Conservation (phyloP, 2,888 invertebrate genomes). For the Halictus ligatus region DNA sequence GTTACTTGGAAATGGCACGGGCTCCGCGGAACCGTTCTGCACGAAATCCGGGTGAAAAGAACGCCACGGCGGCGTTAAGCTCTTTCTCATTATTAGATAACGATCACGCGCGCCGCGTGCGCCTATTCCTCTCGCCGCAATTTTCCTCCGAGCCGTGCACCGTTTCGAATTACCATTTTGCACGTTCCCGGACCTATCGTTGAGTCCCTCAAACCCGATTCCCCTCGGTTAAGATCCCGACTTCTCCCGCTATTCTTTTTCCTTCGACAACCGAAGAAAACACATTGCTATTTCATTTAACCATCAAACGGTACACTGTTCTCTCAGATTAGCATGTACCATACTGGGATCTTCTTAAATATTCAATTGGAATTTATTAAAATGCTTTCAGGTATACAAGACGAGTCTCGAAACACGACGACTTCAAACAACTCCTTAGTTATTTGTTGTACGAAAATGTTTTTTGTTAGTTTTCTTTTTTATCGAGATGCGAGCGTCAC, state of each 20-base stretch:
- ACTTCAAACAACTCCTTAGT: background rate
- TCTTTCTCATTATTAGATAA: slow-evolving; percentile 46
- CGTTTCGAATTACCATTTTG: slow-evolving; percentile 16
- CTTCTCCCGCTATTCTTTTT: background rate
- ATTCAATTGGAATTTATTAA: background rate
- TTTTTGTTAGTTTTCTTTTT: no score
- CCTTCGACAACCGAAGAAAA: background rate
- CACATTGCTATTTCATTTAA: background rate
- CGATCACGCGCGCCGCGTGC: slow-evolving; percentile 28
- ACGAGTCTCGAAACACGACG: background rate
- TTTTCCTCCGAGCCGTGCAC: background rate
- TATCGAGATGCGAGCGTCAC: no score
- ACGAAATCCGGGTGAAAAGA: slow-evolving; percentile 31
- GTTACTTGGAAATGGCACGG: slow-evolving; percentile 56
- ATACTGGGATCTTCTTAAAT: background rate
- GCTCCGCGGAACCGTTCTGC: slow-evolving; percentile 28
- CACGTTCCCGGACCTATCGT: background rate
- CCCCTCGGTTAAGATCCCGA: background rate
- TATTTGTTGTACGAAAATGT: no score
- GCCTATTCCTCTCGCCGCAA: slow-evolving; percentile 19
- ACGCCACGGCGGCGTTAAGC: slow-evolving; percentile 15
- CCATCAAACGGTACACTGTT: background rate
- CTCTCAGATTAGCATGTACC: background rate
- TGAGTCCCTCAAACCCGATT: slow-evolving; percentile 1
- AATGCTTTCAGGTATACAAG: background rate